Evolutionary conservation across 1,140 invertebrate species (phyloP), one percentile per base, ranked within the genome.

Genomic region (Berghia stephanieae): DNA sequence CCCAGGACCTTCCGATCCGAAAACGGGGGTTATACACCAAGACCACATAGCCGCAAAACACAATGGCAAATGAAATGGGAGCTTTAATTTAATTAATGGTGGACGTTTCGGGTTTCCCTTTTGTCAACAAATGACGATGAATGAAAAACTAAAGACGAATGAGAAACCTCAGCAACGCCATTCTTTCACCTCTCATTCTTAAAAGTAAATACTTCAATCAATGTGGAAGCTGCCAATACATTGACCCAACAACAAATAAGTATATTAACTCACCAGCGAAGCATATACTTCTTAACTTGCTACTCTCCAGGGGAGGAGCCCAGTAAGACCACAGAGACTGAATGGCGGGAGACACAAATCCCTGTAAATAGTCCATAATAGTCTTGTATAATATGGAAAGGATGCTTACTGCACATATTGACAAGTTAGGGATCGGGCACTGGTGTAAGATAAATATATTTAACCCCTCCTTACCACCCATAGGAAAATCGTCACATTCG

Each of bases 271-370:
- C 24, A 85, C 86, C 86, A 40, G 86, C 80, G 60, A 84, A 86
- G 55, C 82, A 83, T 63, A 87, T 81, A 34, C 81, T 81, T 16
- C 77, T 68, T 21, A 88, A 69, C 52, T 81, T 83, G 18, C 82
- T 94, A 40, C 95, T 91, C 88, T 97, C 96, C 36, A 93, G 84
- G 0, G 93, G 93, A 8, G 96, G 96, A 13, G 94, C 93, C 95
- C 96, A 97, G 70, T 93, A 91, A 0, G 94, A 91, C 94, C 95
- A 95, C 52, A 96, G 92, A 8, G 94, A 93, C 86, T 96, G 94
- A 79, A 96, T 96, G 80, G 94, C 94, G 1, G 96, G 95, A 88
- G 95, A 96, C 0, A 94, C 95, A 0, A 96, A 94, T 40, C 95
- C 95, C 94, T 95, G 84, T 31, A 77, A 80, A 34, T 43, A 49